Base-by-base conservation (phyloP, 2,888 invertebrate species). In the Colostygia pectinataria region DNA sequence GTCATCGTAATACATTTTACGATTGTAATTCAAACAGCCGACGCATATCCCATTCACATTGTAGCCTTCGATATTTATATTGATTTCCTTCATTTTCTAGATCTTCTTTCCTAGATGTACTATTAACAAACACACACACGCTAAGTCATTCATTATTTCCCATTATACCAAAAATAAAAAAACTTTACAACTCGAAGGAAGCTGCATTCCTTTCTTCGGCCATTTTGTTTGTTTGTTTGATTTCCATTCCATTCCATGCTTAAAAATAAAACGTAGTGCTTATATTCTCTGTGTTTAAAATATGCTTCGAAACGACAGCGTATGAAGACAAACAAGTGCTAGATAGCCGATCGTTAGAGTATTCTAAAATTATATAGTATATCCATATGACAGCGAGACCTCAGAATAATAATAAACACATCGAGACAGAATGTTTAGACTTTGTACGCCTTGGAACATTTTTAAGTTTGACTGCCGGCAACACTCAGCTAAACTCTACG, bases 1-100 rank as follows among this genome's bases (percentile, higher is more conserved):
- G 2, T 71, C 59, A n/a, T 66, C 58, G 40, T 83, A 83, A 51
- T 63, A 79, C 89, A 90, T 90, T 57, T 74, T 78, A 2, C 90
- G 80, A 55, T 86, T 80, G 48, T 85, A 86, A 54, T 86, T 86
- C 24, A 90, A 71, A 65, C 90, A 90, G 2, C 84, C 83, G 1
- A 89, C 90, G 59, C 90, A 90, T 60, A 90, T 83, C 0, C 90
- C 89, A 34, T 89, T 90, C 15, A 88, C 90, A 64, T 89, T 90
- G 46, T 81, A 90, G 1, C 90, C 90, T 65, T 89, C 90, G 37
- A 90, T 89, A 61, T 89, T 88, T 58, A 90, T 89, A 42, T 90
- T 82, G 23, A 90, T 80, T 77, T 90, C 89, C 58, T 71, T 83
- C 86, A 88, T 86, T 71, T 68, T 77, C 18, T 51, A 52, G 44